Percentiles rank a stretch among this genome's conserved stretches.
These are phyloP conservation scores for Plecotus auritus DNA, from an alignment of 2,113 vertebrate genomes.

Conservation along the genomic window DNA sequence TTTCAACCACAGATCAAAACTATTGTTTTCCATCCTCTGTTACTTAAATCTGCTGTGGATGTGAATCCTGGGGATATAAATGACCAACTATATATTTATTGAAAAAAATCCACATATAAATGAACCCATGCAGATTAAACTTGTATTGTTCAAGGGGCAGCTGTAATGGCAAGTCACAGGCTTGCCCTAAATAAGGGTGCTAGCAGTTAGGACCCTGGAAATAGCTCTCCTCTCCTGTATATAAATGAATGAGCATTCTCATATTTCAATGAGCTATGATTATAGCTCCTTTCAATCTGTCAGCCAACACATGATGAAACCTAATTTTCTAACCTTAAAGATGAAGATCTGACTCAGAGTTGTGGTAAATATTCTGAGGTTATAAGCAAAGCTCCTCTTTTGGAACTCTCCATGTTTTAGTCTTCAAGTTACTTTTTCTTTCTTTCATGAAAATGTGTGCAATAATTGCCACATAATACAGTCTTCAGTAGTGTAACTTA, in stretches of 20 bases:
- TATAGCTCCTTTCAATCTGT: background rate
- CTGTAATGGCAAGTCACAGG: background rate
- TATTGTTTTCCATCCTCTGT: background rate
- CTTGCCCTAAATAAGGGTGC: background rate
- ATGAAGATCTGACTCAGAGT: background rate
- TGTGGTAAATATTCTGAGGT: background rate
- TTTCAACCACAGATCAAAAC: background rate
- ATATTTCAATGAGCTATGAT: background rate
- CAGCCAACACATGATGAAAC: background rate
- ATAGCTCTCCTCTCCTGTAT: background rate
- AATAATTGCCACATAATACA: background rate
- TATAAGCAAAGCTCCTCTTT: background rate
- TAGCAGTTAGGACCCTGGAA: background rate
- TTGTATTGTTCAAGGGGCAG: background rate
- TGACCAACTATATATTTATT: background rate
- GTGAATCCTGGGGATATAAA: background rate
- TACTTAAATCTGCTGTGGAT: background rate
- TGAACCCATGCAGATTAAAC: background rate
- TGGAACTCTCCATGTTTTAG: background rate
- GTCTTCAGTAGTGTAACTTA: background rate
- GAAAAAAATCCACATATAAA: background rate
- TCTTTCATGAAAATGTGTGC: background rate
- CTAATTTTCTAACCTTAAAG: background rate
- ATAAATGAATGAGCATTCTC: background rate
- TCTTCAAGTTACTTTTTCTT: background rate